Evolutionary conservation across 2,888 invertebrate species (phyloP), one percentile per base, ranked within the genome.

Genomic region (Pseudeuparius sepicola): DNA sequence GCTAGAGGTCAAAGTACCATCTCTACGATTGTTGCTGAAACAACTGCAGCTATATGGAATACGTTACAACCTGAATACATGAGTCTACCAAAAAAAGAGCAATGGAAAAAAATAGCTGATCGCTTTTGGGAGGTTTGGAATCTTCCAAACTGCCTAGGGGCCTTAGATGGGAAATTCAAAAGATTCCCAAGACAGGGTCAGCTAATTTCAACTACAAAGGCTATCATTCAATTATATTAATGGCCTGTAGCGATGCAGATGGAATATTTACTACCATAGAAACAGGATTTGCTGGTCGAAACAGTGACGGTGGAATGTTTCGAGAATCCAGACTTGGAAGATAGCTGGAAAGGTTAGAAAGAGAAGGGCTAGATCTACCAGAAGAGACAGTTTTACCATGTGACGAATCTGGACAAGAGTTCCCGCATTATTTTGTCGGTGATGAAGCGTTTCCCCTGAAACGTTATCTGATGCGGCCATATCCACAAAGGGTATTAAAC

Each of bases 211-310:
- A 52, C 36, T 57, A 49, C 34, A 55, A 55, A 41, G 7, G 6
- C 2, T 49, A 45, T 31, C 48, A 51, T 40, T 54, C 54, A 7
- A 45, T 52, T 28, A 48, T 55, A 14, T 42, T 57, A 34, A 25
- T 53, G 43, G 49, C 42, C 13, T 46, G 44, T 36, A 44, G 50
- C 31, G 50, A 53, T 41, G 53, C 52, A n/a, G 50, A 53, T 43
- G 50, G 50, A 11, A 14, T 45, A 11, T 55, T 56, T 40, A 51
- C 47, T 4, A 42, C 46, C 14, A 47, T 54, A 24, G 51, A 54
- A 49, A 37, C 44, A 23, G 51, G 55, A 27, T 49, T 36, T 39
- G 44, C 50, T 37, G 52, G 49, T 9, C 33, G 51, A 42, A 53
- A 53, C 35, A 54, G 47, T 45, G 53, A 56, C 46, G 53, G 50